Evolutionary conservation across 2,797 vertebrate genomes (phyloP), one percentile per base, ranked within the genome.

Genomic region (Nasua narica): DNA sequence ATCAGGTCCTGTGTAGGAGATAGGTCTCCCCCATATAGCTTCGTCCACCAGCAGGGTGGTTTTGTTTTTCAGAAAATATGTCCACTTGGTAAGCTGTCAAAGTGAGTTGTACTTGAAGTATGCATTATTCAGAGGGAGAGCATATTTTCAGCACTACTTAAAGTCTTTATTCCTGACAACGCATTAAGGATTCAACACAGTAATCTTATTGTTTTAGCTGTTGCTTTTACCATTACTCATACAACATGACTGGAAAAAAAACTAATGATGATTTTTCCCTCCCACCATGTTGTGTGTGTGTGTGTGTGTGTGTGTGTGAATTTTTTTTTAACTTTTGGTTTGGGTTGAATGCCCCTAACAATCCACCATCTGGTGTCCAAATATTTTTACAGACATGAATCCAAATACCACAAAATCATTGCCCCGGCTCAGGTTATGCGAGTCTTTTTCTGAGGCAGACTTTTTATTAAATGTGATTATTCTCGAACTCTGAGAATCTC

Each of bases 161-260:
- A 83, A 97, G 65, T 95, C 84, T 96, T 96, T 92, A 91, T 93
- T 96, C 69, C 84, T 90, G 97, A 97, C 87, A 86, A 79, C 2
- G 19, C 87, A 67, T 87, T 82, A 86, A 94, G 91, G 90, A 95
- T 89, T 88, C 62, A 62, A 52, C 79, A 85, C 48, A 89, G 90
- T 48, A 89, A 97, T 97, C 93, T 94, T 95, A 91, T 94, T 92
- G 95, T 96, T 97, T 97, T 91, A 97, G 97, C 96, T 98, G 95
- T 95, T 98, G 96, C 93, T 97, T 98, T 97, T 91, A 84, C 77
- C 97, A 95, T 98, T 97, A 97, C 94, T 97, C 95, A 97, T 56
- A 87, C 83, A 94, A 58, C 82, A 94, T 84, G 60, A 62, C 88
- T 58, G 67, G 82, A 93, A 93, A 95, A 87, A 95, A 97, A 96